Percentiles rank a stretch among this genome's conserved stretches.
phyloP scores from a whole-genome alignment of 2,797 vertebrate genomes.

The Naso thynnoides region DNA sequence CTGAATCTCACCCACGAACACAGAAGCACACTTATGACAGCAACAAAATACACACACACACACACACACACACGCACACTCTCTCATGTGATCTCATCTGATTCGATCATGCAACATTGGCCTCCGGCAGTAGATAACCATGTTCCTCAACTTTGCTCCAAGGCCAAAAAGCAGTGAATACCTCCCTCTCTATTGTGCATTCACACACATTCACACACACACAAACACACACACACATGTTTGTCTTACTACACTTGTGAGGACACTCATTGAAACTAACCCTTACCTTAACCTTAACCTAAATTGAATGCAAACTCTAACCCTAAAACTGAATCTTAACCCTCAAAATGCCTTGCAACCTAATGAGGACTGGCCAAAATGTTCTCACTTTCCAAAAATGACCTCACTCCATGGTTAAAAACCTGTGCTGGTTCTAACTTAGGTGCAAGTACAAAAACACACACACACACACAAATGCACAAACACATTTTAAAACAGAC shows the following conservation, averaged over 20 bases:
- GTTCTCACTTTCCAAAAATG: no score
- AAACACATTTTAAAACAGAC: slow-evolving; percentile 20
- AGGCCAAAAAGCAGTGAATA: slow-evolving; percentile 43
- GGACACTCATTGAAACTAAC: no score
- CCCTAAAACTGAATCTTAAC: no score
- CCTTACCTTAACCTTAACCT: no score
- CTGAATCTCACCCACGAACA: slow-evolving; percentile 24
- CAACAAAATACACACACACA: neutral
- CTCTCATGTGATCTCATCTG: slow-evolving; percentile 1
- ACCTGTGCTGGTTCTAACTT: no score
- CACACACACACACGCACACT: slow-evolving; percentile 3
- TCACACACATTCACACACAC: neutral
- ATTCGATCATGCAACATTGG: slow-evolving; percentile 16
- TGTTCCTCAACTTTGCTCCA: slow-evolving; percentile 26
- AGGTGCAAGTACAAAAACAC: no score
- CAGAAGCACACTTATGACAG: neutral
- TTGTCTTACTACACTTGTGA: no score
- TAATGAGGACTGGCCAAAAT: no score
- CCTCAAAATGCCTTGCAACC: no score
- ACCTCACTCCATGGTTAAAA: no score
- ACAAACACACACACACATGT: slow-evolving; percentile 1
- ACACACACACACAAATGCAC: slow-evolving; percentile 29
- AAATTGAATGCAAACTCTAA: no score
- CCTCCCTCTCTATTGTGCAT: neutral
- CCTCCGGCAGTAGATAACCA: slow-evolving; percentile 15